These are phyloP conservation scores for Micropoecilia bifurca DNA, from an alignment of 2,797 vertebrate species.

Conservation along the genomic window DNA sequence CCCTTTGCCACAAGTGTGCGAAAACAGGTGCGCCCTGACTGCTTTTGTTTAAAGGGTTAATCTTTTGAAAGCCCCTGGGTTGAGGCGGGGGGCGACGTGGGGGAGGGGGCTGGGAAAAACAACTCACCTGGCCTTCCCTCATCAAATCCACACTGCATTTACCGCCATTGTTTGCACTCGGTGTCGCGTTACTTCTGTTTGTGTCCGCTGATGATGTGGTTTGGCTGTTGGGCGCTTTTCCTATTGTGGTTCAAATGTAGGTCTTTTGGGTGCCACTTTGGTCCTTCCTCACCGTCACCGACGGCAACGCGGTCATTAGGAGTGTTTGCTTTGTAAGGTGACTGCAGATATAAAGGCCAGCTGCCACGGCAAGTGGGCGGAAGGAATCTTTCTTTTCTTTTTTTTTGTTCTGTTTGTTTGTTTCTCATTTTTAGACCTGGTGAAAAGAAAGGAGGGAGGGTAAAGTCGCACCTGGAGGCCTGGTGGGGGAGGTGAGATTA, in stretches of 20 bases:
- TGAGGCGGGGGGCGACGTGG: background rate
- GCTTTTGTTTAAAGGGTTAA: slow-evolving; percentile 60
- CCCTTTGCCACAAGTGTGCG: slow-evolving; percentile 30
- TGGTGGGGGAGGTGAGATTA: slow-evolving; percentile 15
- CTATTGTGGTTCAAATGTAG: slow-evolving; percentile 51
- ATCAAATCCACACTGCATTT: slow-evolving; percentile 43
- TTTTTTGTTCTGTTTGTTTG: slow-evolving; percentile 3
- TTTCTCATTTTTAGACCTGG: slow-evolving; percentile 47
- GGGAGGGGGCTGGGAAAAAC: slow-evolving; percentile 17
- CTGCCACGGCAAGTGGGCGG: slow-evolving; percentile 35
- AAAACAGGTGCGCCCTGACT: slow-evolving; percentile 59
- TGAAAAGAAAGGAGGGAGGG: slow-evolving; percentile 2
- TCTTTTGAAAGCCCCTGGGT: slow-evolving; percentile 33
- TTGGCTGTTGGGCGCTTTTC: slow-evolving; percentile 37
- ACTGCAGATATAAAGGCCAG: slow-evolving; percentile 49
- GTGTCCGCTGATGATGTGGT: slow-evolving; percentile 52
- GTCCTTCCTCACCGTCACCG: slow-evolving; percentile 50
- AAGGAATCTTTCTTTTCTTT: slow-evolving; percentile 2
- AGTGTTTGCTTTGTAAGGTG: slow-evolving; percentile 62
- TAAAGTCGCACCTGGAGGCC: slow-evolving; percentile 37
- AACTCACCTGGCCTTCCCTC: slow-evolving; percentile 52
- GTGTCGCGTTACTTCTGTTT: slow-evolving; percentile 52
- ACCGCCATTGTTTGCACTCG: slow-evolving; percentile 46
- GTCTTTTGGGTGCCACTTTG: slow-evolving; percentile 58
- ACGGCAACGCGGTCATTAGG: slow-evolving; percentile 37